Evolutionary conservation across 2,797 vertebrate species (phyloP).

Genomic region (Channa striata): DNA sequence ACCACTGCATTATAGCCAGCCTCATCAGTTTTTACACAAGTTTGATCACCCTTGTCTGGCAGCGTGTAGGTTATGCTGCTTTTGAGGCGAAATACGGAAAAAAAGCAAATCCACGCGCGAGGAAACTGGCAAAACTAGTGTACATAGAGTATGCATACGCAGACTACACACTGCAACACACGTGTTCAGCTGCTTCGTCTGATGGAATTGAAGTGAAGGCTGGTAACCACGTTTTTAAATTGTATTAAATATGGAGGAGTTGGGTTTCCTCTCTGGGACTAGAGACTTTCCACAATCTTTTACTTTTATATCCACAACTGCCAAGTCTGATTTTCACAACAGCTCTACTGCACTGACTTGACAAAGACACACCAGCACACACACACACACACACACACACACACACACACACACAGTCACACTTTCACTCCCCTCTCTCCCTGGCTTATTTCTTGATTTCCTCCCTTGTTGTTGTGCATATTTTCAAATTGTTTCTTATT

Average conservation of each 20-base stretch:
- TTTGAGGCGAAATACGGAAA: slow-evolving; percentile 33
- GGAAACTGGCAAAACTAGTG: slow-evolving; percentile 2
- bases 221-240: slow-evolving; percentile 75
- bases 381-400: not conserved
- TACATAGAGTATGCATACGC: not conserved
- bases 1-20: slow-evolving; percentile 53
- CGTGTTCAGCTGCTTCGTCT: slow-evolving; percentile 28
- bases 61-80: slow-evolving; percentile 26
- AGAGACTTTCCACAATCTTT: slow-evolving; percentile 49
- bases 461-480: not conserved
- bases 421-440: slow-evolving; percentile 8
- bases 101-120: slow-evolving; percentile 6
- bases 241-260: slow-evolving; percentile 74
- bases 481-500: not conserved
- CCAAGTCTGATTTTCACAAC: slow-evolving; percentile 58
- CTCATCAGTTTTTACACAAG: slow-evolving; percentile 73
- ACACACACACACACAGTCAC: not conserved
- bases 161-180: slow-evolving; percentile 4
- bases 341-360: slow-evolving; percentile 29
- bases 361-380: slow-evolving; percentile 22
- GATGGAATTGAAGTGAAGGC: slow-evolving; percentile 73
- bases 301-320: slow-evolving; percentile 58
- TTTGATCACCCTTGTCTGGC: slow-evolving; percentile 56
- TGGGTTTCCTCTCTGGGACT: slow-evolving; percentile 60
- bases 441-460: not conserved